Evolutionary conservation across 2,113 vertebrate genomes (phyloP), one percentile per base, ranked within the genome.

Genomic region (Oriolus oriolus): DNA sequence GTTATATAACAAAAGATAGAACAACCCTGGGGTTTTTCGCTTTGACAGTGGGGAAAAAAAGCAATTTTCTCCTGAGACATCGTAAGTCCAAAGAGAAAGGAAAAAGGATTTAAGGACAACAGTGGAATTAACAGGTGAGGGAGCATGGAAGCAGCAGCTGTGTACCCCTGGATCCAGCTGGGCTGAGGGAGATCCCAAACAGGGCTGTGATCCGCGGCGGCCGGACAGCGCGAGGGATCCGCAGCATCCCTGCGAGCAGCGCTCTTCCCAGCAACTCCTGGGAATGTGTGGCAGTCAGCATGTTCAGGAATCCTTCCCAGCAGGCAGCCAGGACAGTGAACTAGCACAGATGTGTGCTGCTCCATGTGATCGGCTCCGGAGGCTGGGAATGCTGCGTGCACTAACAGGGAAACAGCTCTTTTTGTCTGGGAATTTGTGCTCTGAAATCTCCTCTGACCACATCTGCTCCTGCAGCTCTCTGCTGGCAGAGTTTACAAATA

Each of bases 261-360:
- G 41, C 87, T 86, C 56, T 90, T 85, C 56, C 64, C 93, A 89
- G 87, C 37, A 61, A n/a, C 90, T 93, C 65, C 84, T 78, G 80
- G 90, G 90, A 91, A 95, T 85, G 87, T 66, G 84, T 82, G 84
- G 80, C 90, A 86, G 87, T 86, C 87, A 89, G 90, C 75, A 83
- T 27, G 80, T 85, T 37, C 93, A 95, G 84, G 91, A 95, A 86
- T 60, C 80, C 73, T 77, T 61, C 71, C 95, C 90, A 84, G 7
- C 30, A 94, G 75, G 77, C 90, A 88, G 84, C 35, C 94, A 76
- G 80, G 73, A 53, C 87, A 86, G 79, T 47, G 91, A 86, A 17
- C 44, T 60, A 86, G 79, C 91, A 84, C 49, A 86, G 87, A 65
- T 71, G 76, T 42, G 88, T 45, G 76, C 70, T 63, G 78, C 57